Base-by-base conservation (phyloP, 2,888 invertebrate species). In the Sussaba pulchella region DNA sequence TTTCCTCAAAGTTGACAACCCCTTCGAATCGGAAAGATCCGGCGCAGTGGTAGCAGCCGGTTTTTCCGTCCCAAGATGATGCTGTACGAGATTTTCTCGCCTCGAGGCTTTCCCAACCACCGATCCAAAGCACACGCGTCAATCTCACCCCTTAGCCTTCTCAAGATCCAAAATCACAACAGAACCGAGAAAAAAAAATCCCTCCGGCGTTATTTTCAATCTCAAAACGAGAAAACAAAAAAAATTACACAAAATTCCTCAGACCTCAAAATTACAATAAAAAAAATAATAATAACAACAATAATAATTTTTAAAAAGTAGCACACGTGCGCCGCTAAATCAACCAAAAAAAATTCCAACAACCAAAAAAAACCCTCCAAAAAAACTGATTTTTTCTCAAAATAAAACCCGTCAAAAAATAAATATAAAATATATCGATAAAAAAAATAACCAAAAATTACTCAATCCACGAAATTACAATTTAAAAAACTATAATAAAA, bases 91-190 rank as follows among this genome's bases (percentile, higher is more conserved):
- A 19, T 5, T 1, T 24, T 52, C 5, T 26, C 26, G 24, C 24
- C 26, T n/a, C 52, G n/a, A 26, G 21, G 19, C 1, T 21, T 21
- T 52, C 9, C n/a, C 6, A 26, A 54, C 0, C 52, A 54, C 52
- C 52, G 26, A n/a, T n/a, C 26, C 26, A n/a, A 52, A 54, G 10
- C 45, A 66, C 66, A 47, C 66, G 14, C 47, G 47, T 31, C 31
- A 17, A 26, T 21, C 26, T 8, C 47, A 8, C 14, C 21, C 14
- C 41, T 45, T 3, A 39, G 3, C 3, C 9, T 4, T n/a, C n/a
- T n/a, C n/a, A n/a, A n/a, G n/a, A n/a, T n/a, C n/a, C n/a, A n/a
- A n/a, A n/a, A n/a, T n/a, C n/a, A n/a, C n/a, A n/a, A 10, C 24
- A 12, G 10, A 24, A 24, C 43, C 12, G 21, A 6, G 24, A 63